Conservation (phyloP, 2,888 invertebrate genomes). For the Oscheius sp. region DNA sequence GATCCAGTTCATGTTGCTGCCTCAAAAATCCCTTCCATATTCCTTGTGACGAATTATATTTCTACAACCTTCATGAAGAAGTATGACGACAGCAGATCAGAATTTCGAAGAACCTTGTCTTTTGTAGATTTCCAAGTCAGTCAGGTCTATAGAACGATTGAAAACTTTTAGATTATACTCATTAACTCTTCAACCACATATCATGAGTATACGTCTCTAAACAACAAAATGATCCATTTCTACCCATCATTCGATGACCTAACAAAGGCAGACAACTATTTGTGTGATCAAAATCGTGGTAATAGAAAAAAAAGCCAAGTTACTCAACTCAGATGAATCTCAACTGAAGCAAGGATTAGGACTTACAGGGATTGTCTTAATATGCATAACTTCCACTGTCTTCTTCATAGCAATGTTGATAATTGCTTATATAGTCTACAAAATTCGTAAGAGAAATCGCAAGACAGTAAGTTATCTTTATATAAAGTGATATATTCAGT, state of each 20-base stretch:
- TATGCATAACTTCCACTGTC: background rate
- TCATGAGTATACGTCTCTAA: conserved; percentile 1
- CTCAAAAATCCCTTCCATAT: background rate
- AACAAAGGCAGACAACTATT: background rate
- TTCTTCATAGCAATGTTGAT: background rate
- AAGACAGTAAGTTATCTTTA: background rate
- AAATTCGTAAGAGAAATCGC: background rate
- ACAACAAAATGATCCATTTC: background rate
- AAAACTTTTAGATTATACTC: conserved; percentile 2
- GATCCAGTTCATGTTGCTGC: background rate
- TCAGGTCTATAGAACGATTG: background rate
- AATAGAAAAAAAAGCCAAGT: background rate
- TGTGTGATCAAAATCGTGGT: background rate
- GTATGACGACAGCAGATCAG: conserved; percentile 10
- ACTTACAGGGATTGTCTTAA: background rate
- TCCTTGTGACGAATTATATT: conserved; percentile 9
- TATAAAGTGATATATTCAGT: background rate
- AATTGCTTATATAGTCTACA: background rate
- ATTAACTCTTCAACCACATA: conserved; percentile 1
- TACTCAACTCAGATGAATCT: background rate
- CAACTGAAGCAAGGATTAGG: background rate
- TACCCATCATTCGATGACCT: conserved; percentile 3
- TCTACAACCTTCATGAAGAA: background rate
- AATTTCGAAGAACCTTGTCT: conserved; percentile 8
- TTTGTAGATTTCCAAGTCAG: conserved; percentile 28